Evolutionary conservation across 1,140 invertebrate genomes (phyloP).

Genomic region (Meloidogyne exigua): DNA sequence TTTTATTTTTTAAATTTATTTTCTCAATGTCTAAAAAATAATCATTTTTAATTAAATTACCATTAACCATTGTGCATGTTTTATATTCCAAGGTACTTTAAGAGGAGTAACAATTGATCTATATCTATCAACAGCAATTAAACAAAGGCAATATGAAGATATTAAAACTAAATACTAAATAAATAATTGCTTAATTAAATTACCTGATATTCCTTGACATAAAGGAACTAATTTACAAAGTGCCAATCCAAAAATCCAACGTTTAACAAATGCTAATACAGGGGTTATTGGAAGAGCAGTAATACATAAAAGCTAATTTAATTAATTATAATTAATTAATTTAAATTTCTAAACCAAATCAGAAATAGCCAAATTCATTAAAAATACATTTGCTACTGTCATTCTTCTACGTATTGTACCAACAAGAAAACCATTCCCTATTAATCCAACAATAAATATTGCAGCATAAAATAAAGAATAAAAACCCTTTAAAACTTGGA

Average conservation of each 20-base stretch:
- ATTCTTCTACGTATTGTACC: slow-evolving; percentile 51
- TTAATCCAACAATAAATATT: slow-evolving; percentile 60
- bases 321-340: slow-evolving; percentile 7
- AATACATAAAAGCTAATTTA: slow-evolving; percentile 58
- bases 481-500: slow-evolving; percentile 40
- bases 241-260: slow-evolving; percentile 48
- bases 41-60: background rate
- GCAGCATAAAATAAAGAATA: slow-evolving; percentile 55
- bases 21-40: too few species aligned
- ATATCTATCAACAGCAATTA: slow-evolving; percentile 61
- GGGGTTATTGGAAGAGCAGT: slow-evolving; percentile 63
- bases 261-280: slow-evolving; percentile 60
- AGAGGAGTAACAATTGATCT: slow-evolving; percentile 60
- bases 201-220: slow-evolving; percentile 61
- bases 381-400: slow-evolving; percentile 57
- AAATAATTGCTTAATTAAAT: background rate
- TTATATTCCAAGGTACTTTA: slow-evolving; percentile 58
- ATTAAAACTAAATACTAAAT: slow-evolving; percentile 56
- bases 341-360: slow-evolving; percentile 48
- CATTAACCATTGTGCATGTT: slow-evolving; percentile 55
- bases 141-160: slow-evolving; percentile 61
- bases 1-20: background rate
- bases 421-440: slow-evolving; percentile 61
- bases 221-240: slow-evolving; percentile 58
- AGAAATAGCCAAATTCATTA: slow-evolving; percentile 61